Evolutionary conservation across 2,888 invertebrate species (phyloP).

Genomic region (Heliconius hortense): DNA sequence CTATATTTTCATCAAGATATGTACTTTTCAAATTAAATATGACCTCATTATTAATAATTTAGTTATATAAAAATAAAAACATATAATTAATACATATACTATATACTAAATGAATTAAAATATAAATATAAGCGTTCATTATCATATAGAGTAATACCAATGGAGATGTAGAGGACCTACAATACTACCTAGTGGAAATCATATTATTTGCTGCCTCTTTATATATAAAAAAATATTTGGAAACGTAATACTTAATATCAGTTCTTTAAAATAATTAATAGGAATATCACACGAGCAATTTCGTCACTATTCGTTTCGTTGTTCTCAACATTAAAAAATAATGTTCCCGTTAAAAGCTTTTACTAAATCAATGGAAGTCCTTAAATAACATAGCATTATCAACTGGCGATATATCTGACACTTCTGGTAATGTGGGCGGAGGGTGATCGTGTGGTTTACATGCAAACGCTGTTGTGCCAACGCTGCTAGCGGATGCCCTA

Average conservation of each 20-base stretch:
- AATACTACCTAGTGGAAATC: neutral
- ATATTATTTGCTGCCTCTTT: neutral
- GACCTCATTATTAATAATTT: neutral
- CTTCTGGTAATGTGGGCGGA: slow-evolving; percentile 58
- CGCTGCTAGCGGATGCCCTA: slow-evolving; percentile 67
- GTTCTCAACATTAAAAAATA: neutral
- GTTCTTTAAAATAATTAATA: slow-evolving; percentile 13
- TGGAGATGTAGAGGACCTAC: neutral
- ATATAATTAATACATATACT: neutral
- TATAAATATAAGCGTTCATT: neutral
- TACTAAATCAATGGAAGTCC: neutral
- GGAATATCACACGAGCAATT: slow-evolving; percentile 13
- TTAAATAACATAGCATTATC: slow-evolving; percentile 31
- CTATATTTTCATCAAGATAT: neutral
- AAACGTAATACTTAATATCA: slow-evolving; percentile 22
- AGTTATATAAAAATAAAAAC: neutral
- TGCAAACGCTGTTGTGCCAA: slow-evolving; percentile 56
- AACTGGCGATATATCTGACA: slow-evolving; percentile 23
- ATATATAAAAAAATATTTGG: slow-evolving; percentile 14
- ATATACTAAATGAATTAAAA: slow-evolving; percentile 4
- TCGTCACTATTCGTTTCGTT: neutral
- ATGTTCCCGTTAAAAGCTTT: neutral
- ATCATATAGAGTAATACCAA: neutral
- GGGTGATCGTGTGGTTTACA: slow-evolving; percentile 66
- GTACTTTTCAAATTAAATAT: neutral